phyloP scores from a whole-genome alignment of 2,797 vertebrate species.

The Schizopygopsis pylzovi region DNA sequence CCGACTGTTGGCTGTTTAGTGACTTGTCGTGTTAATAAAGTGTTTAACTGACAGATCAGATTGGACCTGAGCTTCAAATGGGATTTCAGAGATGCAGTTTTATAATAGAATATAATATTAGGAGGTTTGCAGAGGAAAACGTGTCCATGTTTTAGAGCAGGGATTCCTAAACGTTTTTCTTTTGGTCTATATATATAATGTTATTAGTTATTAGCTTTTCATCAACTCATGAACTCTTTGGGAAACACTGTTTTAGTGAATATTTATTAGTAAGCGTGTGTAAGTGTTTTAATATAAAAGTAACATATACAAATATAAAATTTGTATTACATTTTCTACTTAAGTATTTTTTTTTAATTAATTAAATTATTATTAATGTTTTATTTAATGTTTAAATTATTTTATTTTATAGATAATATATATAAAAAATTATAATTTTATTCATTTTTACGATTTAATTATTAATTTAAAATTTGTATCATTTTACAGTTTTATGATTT shows the following conservation, averaged over 20 bases:
- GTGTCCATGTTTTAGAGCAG: too few relatives aligned
- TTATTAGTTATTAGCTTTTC: too few relatives aligned
- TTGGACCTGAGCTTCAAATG: background rate
- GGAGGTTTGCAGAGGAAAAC: background rate
- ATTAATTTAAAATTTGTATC: background rate
- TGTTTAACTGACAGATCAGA: background rate
- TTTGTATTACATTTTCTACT: background rate
- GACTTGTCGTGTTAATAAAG: background rate
- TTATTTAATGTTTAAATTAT: background rate
- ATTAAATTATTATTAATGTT: too few relatives aligned
- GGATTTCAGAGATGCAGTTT: background rate
- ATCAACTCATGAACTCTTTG: too few relatives aligned
- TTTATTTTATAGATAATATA: background rate
- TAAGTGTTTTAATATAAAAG: background rate
- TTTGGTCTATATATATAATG: too few relatives aligned
- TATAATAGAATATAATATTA: conserved; percentile 18
- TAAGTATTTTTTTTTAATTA: background rate
- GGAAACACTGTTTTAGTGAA: too few relatives aligned
- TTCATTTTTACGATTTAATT: background rate
- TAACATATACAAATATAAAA: too few relatives aligned
- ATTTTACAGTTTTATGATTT: background rate
- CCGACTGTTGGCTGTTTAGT: background rate
- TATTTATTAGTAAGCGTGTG: too few relatives aligned
- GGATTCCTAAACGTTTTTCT: too few relatives aligned
- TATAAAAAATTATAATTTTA: background rate